Evolutionary conservation across 2,888 invertebrate genomes (phyloP).

Genomic region (Callosobruchus maculatus): DNA sequence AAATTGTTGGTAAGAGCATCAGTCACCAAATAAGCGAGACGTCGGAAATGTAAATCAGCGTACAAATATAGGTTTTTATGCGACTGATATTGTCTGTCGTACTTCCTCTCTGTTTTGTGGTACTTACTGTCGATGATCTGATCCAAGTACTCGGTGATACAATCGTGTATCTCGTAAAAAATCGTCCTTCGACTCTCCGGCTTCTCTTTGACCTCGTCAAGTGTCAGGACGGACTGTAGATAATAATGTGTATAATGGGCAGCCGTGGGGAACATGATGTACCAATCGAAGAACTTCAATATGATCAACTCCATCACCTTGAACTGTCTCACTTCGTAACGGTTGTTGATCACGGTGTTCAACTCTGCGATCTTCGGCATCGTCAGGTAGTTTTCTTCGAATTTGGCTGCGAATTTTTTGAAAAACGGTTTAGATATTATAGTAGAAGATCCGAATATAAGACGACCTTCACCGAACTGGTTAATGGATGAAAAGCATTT

Average conservation of each 20-base stretch:
- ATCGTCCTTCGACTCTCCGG: constrained; percentile 29
- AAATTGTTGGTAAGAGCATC: too few relatives aligned
- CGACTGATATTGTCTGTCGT: too few relatives aligned
- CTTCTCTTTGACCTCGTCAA: constrained; percentile 41
- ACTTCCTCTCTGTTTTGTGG: too few relatives aligned
- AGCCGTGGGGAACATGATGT: constrained; percentile 57
- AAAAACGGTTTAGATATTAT: too few relatives aligned
- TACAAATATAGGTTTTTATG: too few relatives aligned
- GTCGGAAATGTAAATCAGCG: too few relatives aligned
- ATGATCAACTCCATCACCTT: constrained; percentile 54
- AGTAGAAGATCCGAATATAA: too few relatives aligned
- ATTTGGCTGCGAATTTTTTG: constrained; percentile 40
- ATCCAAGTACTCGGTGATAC: constrained; percentile 47
- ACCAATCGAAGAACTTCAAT: constrained; percentile 55
- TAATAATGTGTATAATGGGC: constrained; percentile 61
- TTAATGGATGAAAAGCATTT: too few relatives aligned
- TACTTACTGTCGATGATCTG: constrained; percentile 49
- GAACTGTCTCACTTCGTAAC: constrained; percentile 47
- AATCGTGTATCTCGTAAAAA: constrained; percentile 34
- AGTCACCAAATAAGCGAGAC: too few relatives aligned
- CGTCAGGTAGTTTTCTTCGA: constrained; percentile 51
- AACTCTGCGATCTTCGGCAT: constrained; percentile 53
- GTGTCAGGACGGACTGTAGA: constrained; percentile 46
- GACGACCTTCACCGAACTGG: too few relatives aligned
- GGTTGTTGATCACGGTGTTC: constrained; percentile 40